Evolutionary conservation across 92 coral and sea anemone genomes (phyloP), one percentile per base, ranked within the genome.

Genomic region (Phenganax subtilis): DNA sequence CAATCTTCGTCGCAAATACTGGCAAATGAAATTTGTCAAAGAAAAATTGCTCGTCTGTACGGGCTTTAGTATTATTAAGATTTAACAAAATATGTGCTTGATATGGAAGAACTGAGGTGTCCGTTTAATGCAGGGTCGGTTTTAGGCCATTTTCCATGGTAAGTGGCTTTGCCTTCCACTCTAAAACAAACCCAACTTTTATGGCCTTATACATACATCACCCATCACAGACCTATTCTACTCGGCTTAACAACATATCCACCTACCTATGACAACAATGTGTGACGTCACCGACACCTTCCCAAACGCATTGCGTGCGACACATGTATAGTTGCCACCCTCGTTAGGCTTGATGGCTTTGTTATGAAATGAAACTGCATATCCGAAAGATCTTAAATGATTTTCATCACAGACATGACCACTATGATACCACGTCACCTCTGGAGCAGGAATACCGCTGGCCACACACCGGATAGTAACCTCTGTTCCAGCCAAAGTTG

Each of bases 401-500:
- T 55, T 72, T 27, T 71, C 81, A 28, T 85, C 63, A 76, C 81
- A 73, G 47, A 81, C 54, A 3, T 90, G 78, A 62, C 89, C 91
- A 53, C 90, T 90, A 51, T 79, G 81, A 63, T 87, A 3, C 98
- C 98, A 93, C 54, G 89, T 85, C 72, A 90, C 70, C 14, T 85
- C 59, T 8, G 98, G 94, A 61, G 71, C 84, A 10, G 98, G 98
- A 3, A 85, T 81, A 28, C 93, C 97, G 30, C 82, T 88, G 47
- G 84, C 89, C 54, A 85, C 78, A 70, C 98, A 93, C 17, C 37
- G 17, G 10, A 93, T 88, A 55, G 84, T 87, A 9, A 93, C 88
- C n/a, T 79, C 89, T 7, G 91, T 93, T 6, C 98, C 98, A 1
- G 91, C 91, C 15, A 93, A 86, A 12, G 98, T 91, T 0, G 97